Evolutionary conservation across 2,113 vertebrate genomes (phyloP).

Genomic region (Pangasianodon hypophthalmus): DNA sequence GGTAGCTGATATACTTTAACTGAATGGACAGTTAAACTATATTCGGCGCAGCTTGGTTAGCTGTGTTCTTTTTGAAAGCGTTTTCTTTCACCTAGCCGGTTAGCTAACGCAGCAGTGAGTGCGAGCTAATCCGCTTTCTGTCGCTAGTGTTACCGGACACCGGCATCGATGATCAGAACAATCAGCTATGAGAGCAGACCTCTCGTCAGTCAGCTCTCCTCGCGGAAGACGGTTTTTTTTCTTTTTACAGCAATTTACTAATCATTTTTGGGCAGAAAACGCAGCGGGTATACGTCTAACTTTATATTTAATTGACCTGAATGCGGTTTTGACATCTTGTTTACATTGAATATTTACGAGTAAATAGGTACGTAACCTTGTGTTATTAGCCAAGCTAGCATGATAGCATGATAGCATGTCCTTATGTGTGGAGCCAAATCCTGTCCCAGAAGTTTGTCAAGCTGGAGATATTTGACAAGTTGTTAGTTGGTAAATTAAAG

Average conservation of each 20-base stretch:
- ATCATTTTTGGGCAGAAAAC: not conserved
- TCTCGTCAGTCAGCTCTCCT: not conserved
- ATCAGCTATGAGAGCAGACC: not conserved
- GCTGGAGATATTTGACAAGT: not conserved
- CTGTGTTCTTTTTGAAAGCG: not conserved
- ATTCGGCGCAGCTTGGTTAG: not conserved
- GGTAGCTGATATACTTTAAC: not conserved
- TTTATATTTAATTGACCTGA: not conserved
- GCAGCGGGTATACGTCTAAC: not conserved
- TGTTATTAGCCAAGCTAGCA: not conserved
- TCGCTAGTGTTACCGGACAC: constrained; percentile 16
- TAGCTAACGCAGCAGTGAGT: not conserved
- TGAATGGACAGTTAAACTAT: not conserved
- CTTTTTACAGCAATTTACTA: not conserved
- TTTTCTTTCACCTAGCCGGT: not conserved
- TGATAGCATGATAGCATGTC: not conserved
- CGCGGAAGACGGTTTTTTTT: not conserved
- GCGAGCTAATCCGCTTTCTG: not conserved
- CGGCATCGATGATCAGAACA: not conserved
- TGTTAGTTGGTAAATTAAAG: not conserved
- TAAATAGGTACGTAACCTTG: not conserved
- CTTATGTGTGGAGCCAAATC: not conserved
- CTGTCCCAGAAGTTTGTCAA: too few species aligned
- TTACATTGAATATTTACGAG: not conserved
- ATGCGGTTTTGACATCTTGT: not conserved